Evolutionary conservation across 2,113 vertebrate species (phyloP).

Genomic region (Zosterops japonicus): DNA sequence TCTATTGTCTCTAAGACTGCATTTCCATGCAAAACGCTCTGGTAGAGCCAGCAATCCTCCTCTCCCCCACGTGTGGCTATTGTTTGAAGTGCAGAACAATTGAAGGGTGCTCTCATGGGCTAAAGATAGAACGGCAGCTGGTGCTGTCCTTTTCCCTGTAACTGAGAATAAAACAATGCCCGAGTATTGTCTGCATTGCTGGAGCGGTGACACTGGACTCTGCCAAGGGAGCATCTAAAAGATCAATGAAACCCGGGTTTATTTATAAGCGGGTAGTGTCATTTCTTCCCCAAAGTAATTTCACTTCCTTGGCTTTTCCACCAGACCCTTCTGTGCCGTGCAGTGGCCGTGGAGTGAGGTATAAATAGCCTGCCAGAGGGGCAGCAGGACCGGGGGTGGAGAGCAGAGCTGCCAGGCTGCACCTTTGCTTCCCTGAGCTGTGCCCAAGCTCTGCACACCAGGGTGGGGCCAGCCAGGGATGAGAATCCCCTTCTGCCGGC

Average conservation of each 20-base stretch:
- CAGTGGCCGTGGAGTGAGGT: not conserved
- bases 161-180: constrained; percentile 77
- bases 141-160: constrained; percentile 75
- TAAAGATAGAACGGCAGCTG: constrained; percentile 82
- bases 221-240: constrained; percentile 50
- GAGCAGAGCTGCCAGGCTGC: not conserved
- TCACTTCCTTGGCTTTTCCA: constrained; percentile 58
- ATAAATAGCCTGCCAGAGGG: not conserved
- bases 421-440: not conserved
- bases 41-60: constrained; percentile 17
- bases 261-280: constrained; percentile 62
- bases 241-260: constrained; percentile 60
- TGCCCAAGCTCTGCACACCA: not conserved
- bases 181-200: constrained; percentile 74
- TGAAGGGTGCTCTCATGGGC: constrained; percentile 73
- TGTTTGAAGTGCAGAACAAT: constrained; percentile 83
- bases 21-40: constrained; percentile 3
- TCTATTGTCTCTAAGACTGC: not conserved
- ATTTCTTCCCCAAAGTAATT: constrained; percentile 66
- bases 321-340: not conserved
- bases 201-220: constrained; percentile 61
- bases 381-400: not conserved
- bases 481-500: not conserved
- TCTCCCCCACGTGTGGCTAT: constrained; percentile 50
- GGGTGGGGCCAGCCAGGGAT: not conserved